Evolutionary conservation across 2,113 vertebrate genomes (phyloP).

Genomic region (Talpa occidentalis): DNA sequence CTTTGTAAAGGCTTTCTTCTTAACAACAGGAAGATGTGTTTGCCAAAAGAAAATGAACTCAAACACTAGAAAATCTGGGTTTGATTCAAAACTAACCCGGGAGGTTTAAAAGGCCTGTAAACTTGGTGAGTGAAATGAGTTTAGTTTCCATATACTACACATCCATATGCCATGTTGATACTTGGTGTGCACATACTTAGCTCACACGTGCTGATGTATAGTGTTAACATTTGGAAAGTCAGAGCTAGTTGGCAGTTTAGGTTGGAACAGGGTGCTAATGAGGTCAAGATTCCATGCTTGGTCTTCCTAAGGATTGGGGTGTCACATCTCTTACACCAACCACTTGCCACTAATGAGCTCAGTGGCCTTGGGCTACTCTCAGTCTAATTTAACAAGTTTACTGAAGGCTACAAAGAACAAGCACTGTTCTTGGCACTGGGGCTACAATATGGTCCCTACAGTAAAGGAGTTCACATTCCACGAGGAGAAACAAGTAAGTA

Average conservation of each 20-base stretch:
- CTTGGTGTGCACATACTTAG: slow-evolving; percentile 27
- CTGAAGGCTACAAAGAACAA: neutral
- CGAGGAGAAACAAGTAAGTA: neutral
- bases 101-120: slow-evolving; percentile 72
- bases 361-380: slow-evolving; percentile 21
- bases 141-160: slow-evolving; percentile 61
- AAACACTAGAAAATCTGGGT: slow-evolving; percentile 79
- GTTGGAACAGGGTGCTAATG: slow-evolving; percentile 58
- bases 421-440: neutral
- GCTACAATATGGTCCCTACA: neutral
- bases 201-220: slow-evolving; percentile 35
- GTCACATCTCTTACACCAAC: slow-evolving; percentile 1
- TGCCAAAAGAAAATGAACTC: slow-evolving; percentile 79
- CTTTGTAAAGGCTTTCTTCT: slow-evolving; percentile 78
- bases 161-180: slow-evolving; percentile 31
- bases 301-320: slow-evolving; percentile 32
- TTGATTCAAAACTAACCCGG: slow-evolving; percentile 75
- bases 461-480: neutral
- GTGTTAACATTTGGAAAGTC: slow-evolving; percentile 58
- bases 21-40: slow-evolving; percentile 79
- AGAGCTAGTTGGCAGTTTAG: slow-evolving; percentile 49
- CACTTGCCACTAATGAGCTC: slow-evolving; percentile 44
- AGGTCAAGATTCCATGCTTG: slow-evolving; percentile 49
- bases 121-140: slow-evolving; percentile 63
- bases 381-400: neutral